Evolutionary conservation across 2,113 vertebrate genomes (phyloP).

Genomic region (Melanostigma gelatinosum): DNA sequence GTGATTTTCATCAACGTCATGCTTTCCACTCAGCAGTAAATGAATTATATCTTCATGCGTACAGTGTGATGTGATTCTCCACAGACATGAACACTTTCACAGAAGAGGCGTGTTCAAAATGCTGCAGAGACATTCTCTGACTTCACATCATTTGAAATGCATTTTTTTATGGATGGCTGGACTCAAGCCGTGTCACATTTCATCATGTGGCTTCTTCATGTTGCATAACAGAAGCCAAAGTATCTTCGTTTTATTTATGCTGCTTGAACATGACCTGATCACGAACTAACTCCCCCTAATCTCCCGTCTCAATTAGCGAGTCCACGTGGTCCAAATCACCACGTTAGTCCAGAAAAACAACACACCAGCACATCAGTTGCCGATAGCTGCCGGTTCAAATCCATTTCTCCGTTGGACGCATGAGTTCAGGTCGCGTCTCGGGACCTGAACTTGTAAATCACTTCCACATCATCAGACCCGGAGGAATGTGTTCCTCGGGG

Average conservation of each 20-base stretch:
- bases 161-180: too few relatives aligned
- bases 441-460: slow-evolving; percentile 20
- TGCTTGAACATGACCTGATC: slow-evolving; percentile 15
- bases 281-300: slow-evolving; percentile 19
- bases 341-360: slow-evolving; percentile 48
- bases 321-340: slow-evolving; percentile 30
- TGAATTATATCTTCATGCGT: slow-evolving; percentile 11
- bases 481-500: slow-evolving; percentile 34
- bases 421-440: slow-evolving; percentile 20
- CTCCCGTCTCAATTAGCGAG: slow-evolving; percentile 41
- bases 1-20: slow-evolving; percentile 17
- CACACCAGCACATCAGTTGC: slow-evolving; percentile 61
- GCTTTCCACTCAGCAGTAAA: slow-evolving; percentile 26
- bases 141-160: slow-evolving; percentile 8
- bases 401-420: slow-evolving; percentile 16
- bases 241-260: neutral
- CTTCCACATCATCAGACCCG: slow-evolving; percentile 21
- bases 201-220: too few relatives aligned
- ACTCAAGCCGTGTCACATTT: too few relatives aligned
- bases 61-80: slow-evolving; percentile 16
- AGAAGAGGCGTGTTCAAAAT: neutral
- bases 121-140: neutral
- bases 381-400: slow-evolving; percentile 40
- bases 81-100: neutral
- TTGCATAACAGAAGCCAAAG: neutral